These are phyloP conservation scores for Sciurus carolinensis DNA, from an alignment of 2,797 vertebrate species.

Conservation along the genomic window DNA sequence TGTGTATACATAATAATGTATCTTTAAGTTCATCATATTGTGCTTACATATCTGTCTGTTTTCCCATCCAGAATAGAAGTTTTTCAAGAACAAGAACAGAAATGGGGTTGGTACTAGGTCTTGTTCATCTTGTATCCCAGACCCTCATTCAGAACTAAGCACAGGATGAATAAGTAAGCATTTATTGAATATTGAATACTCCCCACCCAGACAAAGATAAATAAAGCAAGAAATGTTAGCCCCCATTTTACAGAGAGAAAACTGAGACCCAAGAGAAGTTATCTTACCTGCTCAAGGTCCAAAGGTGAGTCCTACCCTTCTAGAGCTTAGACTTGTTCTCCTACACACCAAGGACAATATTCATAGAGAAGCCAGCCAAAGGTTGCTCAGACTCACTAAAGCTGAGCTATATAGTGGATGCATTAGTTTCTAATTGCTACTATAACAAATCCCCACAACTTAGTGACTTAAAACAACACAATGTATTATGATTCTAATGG, in stretches of 20 bases:
- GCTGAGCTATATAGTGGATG: not conserved
- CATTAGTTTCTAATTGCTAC: slow-evolving; percentile 7
- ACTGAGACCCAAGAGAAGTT: not conserved
- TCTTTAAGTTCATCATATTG: not conserved
- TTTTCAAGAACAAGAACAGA: slow-evolving; percentile 7
- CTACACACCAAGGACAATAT: not conserved
- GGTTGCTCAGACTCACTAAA: not conserved
- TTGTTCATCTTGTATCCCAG: not conserved
- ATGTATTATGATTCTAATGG: not conserved
- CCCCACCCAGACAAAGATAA: too few species aligned
- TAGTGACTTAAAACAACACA: slow-evolving; percentile 12
- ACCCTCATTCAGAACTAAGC: not conserved
- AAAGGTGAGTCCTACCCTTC: not conserved
- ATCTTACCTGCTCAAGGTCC: not conserved
- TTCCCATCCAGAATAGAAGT: not conserved
- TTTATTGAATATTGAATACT: not conserved
- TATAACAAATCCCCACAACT: not conserved
- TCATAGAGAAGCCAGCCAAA: not conserved
- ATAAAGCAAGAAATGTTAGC: not conserved
- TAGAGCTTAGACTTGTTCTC: not conserved
- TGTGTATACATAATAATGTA: not conserved
- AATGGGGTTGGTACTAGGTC: not conserved
- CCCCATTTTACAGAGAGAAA: slow-evolving; percentile 39
- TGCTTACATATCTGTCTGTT: not conserved
- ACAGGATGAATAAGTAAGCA: not conserved